Base-by-base conservation (phyloP, 2,113 vertebrate genomes). In the Mandrillus leucophaeus region DNA sequence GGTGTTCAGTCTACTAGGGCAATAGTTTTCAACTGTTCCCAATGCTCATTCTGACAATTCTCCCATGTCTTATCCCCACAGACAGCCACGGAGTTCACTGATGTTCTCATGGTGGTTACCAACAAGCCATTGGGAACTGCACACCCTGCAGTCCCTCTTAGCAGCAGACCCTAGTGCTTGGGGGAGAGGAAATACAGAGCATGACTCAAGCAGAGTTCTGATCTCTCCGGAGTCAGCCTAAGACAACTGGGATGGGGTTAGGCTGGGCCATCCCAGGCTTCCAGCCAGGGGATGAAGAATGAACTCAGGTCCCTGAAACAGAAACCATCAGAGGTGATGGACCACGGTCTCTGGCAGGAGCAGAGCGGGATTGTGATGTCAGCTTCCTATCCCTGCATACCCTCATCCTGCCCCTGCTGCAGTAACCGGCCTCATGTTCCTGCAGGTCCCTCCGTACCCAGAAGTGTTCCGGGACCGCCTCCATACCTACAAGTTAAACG, bases 401-500 rank as follows among this genome's bases (percentile, higher is more conserved):
- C 55, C 30, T n/a, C 38, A 0, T 11, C 76, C 5, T 11, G 13
- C 48, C 81, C 80, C 8, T 48, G n/a, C 73, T 0, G 0, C 27
- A 73, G 96, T 99, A 91, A 98, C 75, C 32, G 0, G 52, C 59
- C 10, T 2, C 3, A 30, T 98, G 91, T 98, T 95, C 91, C 99
- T 97, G 97, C 98, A 99, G 99, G 99, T 99, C 95, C 99, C 99
- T 75, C 99, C 99, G 0, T 99, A 99, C 98, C 99, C 99, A 61
- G 99, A 99, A 72, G 96, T 99, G 89, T 99, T 99, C 98, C 99
- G 99, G 98, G 99, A 99, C 66, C 85, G 99, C 1, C 99, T 99
- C 96, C 99, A 99, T 3, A 98, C 99, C 93, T 99, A 99, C 98
- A 99, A 99, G 98, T 98, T 99, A 93, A 99, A 99, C 82, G 99